Conservation (phyloP, 2,888 invertebrate genomes). For the Machimus rusticus region DNA sequence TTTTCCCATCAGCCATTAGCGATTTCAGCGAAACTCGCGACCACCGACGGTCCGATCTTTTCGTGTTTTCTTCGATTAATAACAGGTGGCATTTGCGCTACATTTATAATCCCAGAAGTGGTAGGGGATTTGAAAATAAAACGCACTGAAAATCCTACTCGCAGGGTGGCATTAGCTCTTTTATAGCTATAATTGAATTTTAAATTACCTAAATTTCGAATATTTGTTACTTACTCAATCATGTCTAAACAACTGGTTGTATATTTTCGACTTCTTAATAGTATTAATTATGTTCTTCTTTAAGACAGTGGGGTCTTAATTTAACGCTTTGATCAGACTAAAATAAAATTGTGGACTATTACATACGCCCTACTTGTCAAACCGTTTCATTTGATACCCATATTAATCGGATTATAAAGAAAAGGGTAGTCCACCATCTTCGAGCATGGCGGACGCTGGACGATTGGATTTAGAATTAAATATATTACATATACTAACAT, state of each 20-base stretch:
- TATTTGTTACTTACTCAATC: background rate
- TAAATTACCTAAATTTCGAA: background rate
- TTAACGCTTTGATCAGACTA: too few relatives aligned
- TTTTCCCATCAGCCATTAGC: background rate
- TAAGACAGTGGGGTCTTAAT: too few relatives aligned
- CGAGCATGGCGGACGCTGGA: too few relatives aligned
- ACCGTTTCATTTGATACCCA: too few relatives aligned
- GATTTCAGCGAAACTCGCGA: background rate
- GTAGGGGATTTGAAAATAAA: background rate
- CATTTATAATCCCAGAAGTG: background rate
- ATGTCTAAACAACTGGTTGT: background rate
- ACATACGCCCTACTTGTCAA: too few relatives aligned
- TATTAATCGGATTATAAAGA: too few relatives aligned
- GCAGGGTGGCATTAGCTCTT: background rate
- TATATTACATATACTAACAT: too few relatives aligned
- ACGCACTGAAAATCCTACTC: background rate
- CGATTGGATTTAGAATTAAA: too few relatives aligned
- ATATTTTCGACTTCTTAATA: too few relatives aligned
- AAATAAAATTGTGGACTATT: too few relatives aligned
- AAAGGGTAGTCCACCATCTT: too few relatives aligned
- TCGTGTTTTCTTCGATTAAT: background rate
- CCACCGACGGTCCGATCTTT: background rate
- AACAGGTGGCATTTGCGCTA: background rate
- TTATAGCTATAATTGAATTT: background rate
- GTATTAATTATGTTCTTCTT: too few relatives aligned